These are phyloP conservation scores for Geococcyx californianus DNA, from an alignment of 2,113 vertebrate genomes.

Conservation along the genomic window DNA sequence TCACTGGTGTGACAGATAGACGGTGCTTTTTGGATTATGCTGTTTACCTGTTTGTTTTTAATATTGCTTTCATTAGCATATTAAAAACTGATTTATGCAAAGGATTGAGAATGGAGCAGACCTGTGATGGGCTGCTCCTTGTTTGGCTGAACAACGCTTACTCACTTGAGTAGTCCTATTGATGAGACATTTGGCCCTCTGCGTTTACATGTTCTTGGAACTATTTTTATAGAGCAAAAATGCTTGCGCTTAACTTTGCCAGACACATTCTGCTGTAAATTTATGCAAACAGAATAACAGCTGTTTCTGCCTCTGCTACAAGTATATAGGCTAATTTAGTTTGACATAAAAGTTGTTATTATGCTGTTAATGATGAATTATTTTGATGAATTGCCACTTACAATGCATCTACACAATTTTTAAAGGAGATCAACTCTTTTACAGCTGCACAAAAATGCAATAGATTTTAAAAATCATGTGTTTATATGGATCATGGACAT, in stretches of 20 bases:
- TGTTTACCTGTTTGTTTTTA: neutral
- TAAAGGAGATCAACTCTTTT: neutral
- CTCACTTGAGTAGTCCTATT: neutral
- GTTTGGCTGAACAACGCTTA: neutral
- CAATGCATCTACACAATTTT: slow-evolving; percentile 16
- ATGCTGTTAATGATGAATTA: slow-evolving; percentile 36
- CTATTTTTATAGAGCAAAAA: slow-evolving; percentile 24
- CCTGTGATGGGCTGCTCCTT: neutral
- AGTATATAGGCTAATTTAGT: slow-evolving; percentile 41
- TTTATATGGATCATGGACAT: slow-evolving; percentile 15
- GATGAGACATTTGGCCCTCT: neutral
- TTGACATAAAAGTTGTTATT: slow-evolving; percentile 42
- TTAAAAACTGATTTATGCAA: neutral
- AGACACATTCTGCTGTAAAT: slow-evolving; percentile 36
- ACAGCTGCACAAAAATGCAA: neutral
- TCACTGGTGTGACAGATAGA: slow-evolving; percentile 39
- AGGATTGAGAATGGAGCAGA: neutral
- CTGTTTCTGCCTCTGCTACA: slow-evolving; percentile 50
- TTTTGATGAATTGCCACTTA: slow-evolving; percentile 56
- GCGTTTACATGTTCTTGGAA: neutral
- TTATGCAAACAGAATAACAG: slow-evolving; percentile 43
- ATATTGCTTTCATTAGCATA: neutral
- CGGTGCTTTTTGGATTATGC: slow-evolving; percentile 11
- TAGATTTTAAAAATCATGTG: neutral
- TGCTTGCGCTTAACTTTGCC: neutral